Evolutionary conservation across 1,140 invertebrate species (phyloP), one percentile per base, ranked within the genome.

Genomic region (Nasonia longicornis): DNA sequence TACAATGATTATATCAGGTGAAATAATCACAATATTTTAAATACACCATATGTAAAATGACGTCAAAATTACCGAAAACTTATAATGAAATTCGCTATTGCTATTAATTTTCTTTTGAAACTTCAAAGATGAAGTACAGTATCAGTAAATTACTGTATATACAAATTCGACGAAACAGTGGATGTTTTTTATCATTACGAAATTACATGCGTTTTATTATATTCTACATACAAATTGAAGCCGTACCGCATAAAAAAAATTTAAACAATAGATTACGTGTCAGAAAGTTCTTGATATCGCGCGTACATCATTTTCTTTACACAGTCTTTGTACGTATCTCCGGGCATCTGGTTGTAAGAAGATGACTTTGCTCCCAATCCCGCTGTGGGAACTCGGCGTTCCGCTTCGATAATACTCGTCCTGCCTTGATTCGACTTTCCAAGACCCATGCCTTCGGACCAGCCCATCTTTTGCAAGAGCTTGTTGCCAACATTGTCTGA

Each of bases 401-500:
- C 93, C 48, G 93, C 93, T 92, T 97, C 95, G 82, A 98, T 96
- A 72, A 98, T 97, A 71, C 95, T 96, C 10, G 96, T 96, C 85
- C 97, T 93, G n/a, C 98, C 98, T 91, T 99, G 98, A 88, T 97
- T 97, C 48, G 93, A 93, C 88, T 96, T 97, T 6, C 98, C 98
- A 14, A 99, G 91, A 0, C 98, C 98, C 93, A 97, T 94, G 1
- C 98, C 98, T 89, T 98, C 96, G 8, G 95, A 96, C 98, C 98
- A 99, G 0, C 98, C 98, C 98, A 99, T 99, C 91, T 98, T 99
- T 90, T 99, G 97, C 66, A 99, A 89, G 85, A 99, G 92, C 89
- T 96, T 96, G 90, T 95, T 98, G 2, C 97, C 97, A 84, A 98
- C 95, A 89, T 97, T 98, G 82, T 96, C 95, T 0, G 95, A 94